Conservation (phyloP, 1,140 invertebrate species). For the Ceratina japonica region DNA sequence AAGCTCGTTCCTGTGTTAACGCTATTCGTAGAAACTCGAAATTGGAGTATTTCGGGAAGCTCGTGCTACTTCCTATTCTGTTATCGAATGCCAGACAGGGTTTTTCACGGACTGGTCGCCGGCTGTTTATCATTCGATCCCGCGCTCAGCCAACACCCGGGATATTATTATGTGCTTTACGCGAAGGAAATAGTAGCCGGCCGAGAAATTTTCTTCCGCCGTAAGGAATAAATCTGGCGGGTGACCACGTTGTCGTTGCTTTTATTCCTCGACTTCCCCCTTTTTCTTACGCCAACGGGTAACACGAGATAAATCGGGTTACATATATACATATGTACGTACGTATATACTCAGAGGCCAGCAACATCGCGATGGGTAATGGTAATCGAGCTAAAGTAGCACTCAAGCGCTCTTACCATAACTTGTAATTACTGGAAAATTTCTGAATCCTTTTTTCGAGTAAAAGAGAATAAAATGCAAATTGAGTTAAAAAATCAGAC, state of each 20-base stretch:
- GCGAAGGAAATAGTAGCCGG: neutral
- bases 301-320: constrained; percentile 26
- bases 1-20: too few species aligned
- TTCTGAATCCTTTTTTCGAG: too few species aligned
- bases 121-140: neutral
- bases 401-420: neutral
- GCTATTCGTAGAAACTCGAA: too few species aligned
- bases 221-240: constrained; percentile 37
- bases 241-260: neutral
- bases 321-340: neutral
- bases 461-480: too few species aligned
- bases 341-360: neutral
- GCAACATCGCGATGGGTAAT: constrained; percentile 3
- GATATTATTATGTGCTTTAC: neutral
- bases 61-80: too few species aligned
- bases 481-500: too few species aligned
- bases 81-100: neutral
- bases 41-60: too few species aligned
- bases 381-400: neutral
- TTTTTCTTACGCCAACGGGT: neutral
- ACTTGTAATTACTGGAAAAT: too few species aligned
- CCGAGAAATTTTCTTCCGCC: neutral
- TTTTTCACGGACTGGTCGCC: neutral
- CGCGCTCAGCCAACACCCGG: neutral
- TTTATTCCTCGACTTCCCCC: neutral